Evolutionary conservation across 2,113 vertebrate species (phyloP).

Genomic region (Ophiodon elongatus): DNA sequence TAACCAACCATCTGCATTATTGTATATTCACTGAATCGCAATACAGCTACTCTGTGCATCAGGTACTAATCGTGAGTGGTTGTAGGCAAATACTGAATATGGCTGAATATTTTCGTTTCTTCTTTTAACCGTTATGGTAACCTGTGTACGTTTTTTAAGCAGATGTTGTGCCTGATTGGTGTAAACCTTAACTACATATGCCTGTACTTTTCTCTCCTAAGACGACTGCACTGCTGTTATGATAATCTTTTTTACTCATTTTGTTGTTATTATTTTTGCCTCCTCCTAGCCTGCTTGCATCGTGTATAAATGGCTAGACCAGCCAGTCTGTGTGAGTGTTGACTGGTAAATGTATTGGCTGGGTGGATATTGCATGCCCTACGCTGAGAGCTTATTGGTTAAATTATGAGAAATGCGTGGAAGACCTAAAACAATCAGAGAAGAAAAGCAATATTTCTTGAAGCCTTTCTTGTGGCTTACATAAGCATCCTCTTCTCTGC

Average conservation of each 20-base stretch:
- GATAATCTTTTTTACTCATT: constrained; percentile 54
- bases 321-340: constrained; percentile 45
- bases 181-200: constrained; percentile 67
- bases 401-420: constrained; percentile 44
- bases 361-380: constrained; percentile 68
- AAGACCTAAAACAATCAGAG: constrained; percentile 52
- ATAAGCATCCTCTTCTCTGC: constrained; percentile 46
- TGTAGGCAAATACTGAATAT: constrained; percentile 60
- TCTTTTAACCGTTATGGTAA: constrained; percentile 31
- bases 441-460: constrained; percentile 63
- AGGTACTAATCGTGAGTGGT: constrained; percentile 61
- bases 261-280: constrained; percentile 43
- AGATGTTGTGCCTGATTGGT: constrained; percentile 74
- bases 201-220: constrained; percentile 68
- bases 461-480: constrained; percentile 44
- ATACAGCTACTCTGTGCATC: constrained; percentile 68
- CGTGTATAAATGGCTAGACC: constrained; percentile 50
- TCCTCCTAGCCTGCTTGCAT: constrained; percentile 46
- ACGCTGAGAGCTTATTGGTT: constrained; percentile 57
- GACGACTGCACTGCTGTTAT: constrained; percentile 77
- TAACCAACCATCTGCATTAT: constrained; percentile 58
- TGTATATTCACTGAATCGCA: constrained; percentile 66
- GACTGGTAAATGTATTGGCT: constrained; percentile 48
- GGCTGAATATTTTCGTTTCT: constrained; percentile 33
- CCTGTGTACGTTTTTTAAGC: constrained; percentile 51